Evolutionary conservation across 2,797 vertebrate species (phyloP).

Genomic region (Luscinia megarhynchos): DNA sequence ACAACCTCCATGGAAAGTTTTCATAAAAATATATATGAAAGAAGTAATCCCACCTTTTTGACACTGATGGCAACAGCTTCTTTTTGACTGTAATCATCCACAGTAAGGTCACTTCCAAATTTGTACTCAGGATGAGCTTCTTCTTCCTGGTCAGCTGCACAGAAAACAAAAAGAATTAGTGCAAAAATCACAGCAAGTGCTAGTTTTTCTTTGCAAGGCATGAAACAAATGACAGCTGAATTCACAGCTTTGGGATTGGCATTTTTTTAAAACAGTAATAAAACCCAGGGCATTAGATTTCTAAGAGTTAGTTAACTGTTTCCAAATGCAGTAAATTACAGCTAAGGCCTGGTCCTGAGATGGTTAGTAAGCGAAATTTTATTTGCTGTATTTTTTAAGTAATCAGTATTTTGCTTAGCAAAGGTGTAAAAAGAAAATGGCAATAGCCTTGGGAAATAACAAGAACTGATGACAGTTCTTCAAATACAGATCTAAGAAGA

Average conservation of each 20-base stretch:
- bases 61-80: slow-evolving; percentile 86
- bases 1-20: neutral
- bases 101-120: slow-evolving; percentile 84
- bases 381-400: neutral
- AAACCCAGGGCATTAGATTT: neutral
- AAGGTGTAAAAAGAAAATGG: neutral
- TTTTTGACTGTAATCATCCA: slow-evolving; percentile 89
- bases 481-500: neutral
- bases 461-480: neutral
- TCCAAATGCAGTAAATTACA: neutral
- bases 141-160: slow-evolving; percentile 88
- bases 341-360: neutral
- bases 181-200: neutral
- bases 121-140: slow-evolving; percentile 90
- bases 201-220: neutral
- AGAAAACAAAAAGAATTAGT: slow-evolving; percentile 11
- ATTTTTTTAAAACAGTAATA: neutral
- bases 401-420: neutral
- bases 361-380: neutral
- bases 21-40: neutral
- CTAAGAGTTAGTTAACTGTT: neutral
- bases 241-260: neutral
- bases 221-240: neutral
- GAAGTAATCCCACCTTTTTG: slow-evolving; percentile 84
- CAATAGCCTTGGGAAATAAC: neutral